A percentile compares a stretch with the other conserved stretches of the same genome.
These are phyloP conservation scores for Myripristis murdjan DNA, from an alignment of 2,797 vertebrate genomes.

Conservation along the genomic window DNA sequence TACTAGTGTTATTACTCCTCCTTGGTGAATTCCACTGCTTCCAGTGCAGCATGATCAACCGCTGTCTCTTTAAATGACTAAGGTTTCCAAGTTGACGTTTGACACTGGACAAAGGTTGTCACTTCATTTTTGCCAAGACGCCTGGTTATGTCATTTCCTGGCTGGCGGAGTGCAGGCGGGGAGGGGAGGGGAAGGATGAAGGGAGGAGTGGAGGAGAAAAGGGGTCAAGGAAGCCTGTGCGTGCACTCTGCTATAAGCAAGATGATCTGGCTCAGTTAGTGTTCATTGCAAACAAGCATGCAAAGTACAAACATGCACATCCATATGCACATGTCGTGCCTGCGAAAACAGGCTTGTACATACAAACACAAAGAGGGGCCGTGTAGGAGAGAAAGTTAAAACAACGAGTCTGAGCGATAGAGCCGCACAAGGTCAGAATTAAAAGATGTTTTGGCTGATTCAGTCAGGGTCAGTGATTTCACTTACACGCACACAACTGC, in stretches of 20 bases:
- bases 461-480: constrained; percentile 46
- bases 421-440: constrained; percentile 48
- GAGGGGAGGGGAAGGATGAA: constrained; percentile 1
- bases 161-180: constrained; percentile 46
- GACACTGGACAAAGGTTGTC: constrained; percentile 73
- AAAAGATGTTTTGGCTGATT: constrained; percentile 44
- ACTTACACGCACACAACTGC: constrained; percentile 29
- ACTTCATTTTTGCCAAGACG: constrained; percentile 66
- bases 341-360: constrained; percentile 30
- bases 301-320: constrained; percentile 62
- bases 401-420: constrained; percentile 5
- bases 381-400: constrained; percentile 35
- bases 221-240: constrained; percentile 66
- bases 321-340: constrained; percentile 53
- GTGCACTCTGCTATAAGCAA: constrained; percentile 63
- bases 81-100: constrained; percentile 58
- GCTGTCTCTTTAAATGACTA: constrained; percentile 70
- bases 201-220: constrained; percentile 43
- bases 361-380: constrained; percentile 37
- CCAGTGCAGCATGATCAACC: constrained; percentile 19
- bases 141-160: constrained; percentile 80
- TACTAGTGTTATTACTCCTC: constrained; percentile 13
- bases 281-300: constrained; percentile 63
- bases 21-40: constrained; percentile 1
- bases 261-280: constrained; percentile 69